Base-by-base conservation (phyloP, 2,888 invertebrate genomes). In the Idaea aversata region DNA sequence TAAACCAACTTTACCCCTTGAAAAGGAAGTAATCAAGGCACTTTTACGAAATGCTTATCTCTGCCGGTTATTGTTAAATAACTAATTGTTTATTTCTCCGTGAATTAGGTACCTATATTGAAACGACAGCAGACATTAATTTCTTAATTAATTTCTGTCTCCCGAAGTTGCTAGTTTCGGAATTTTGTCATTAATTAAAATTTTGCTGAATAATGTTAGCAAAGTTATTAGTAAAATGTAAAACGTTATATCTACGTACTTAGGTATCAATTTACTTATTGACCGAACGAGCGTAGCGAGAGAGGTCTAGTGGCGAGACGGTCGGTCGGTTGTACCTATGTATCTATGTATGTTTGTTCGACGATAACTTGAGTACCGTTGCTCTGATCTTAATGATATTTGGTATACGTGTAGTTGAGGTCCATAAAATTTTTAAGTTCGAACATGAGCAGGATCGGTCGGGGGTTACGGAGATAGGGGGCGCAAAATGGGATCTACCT, bases 1-100 rank as follows among this genome's bases (percentile, higher is more conserved):
- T 73, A 74, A 72, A 75, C 71, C 70, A 68, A 75, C 75, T 61
- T 62, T 63, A 67, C 65, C 64, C 65, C 61, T 70, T 35, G 61
- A 61, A 64, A 61, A 63, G 66, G 66, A 66, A 70, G 68, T 65
- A 66, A 70, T 69, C 69, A 69, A 65, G 63, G 63, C 59, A 58
- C 57, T 67, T 67, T 66, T 69, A 65, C 68, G 64, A 69, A 66
- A 58, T 59, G 63, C 36, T 67, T 68, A 64, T 47, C 47, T 70
- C 68, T 61, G 65, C 57, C 63, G 63, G 59, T 67, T 67, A 67
- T 70, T 66, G 67, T 70, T 63, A 63, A 63, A 62, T 61, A 64
- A 64, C 59, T 67, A 68, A 59, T 62, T 62, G 62, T 57, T 63
- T 63, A 67, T 65, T 67, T 25, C 25, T 25, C 62, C 61, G 61